phyloP scores from a whole-genome alignment of 2,797 vertebrate species.

The Semaprochilodus insignis region DNA sequence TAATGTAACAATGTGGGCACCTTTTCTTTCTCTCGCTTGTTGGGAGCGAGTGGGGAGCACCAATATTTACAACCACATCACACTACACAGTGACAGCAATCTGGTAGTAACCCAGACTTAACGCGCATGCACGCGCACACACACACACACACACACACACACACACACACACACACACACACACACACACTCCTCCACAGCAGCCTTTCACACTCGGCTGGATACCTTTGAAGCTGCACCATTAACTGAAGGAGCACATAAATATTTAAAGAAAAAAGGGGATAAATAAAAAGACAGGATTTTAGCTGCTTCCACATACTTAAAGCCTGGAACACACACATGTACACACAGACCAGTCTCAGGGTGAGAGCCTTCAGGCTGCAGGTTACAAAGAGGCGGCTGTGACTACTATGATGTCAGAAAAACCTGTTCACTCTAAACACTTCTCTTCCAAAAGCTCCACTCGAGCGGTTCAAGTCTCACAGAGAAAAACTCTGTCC shows the following conservation, averaged over 20 bases:
- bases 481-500: too few relatives aligned
- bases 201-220: neutral
- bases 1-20: neutral
- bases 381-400: neutral
- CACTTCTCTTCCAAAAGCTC: neutral
- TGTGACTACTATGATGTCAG: neutral
- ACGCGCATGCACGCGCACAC: conserved; percentile 8
- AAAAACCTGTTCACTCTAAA: neutral
- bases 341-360: neutral
- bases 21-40: conserved; percentile 1
- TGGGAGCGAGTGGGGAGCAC: conserved; percentile 39
- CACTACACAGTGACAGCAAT: conserved; percentile 63
- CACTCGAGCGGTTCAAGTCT: neutral
- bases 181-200: conserved; percentile 1
- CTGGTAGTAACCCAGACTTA: conserved; percentile 60
- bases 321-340: neutral
- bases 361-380: neutral
- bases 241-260: conserved; percentile 60
- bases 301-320: conserved; percentile 32
- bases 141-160: conserved; percentile 22
- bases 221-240: conserved; percentile 56
- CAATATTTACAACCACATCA: conserved; percentile 62
- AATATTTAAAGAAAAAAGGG: conserved; percentile 49
- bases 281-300: conserved; percentile 42
- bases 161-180: conserved; percentile 10